These are phyloP conservation scores for Drosophila seguyi DNA, from an alignment of 1,140 invertebrate genomes.

Conservation along the genomic window DNA sequence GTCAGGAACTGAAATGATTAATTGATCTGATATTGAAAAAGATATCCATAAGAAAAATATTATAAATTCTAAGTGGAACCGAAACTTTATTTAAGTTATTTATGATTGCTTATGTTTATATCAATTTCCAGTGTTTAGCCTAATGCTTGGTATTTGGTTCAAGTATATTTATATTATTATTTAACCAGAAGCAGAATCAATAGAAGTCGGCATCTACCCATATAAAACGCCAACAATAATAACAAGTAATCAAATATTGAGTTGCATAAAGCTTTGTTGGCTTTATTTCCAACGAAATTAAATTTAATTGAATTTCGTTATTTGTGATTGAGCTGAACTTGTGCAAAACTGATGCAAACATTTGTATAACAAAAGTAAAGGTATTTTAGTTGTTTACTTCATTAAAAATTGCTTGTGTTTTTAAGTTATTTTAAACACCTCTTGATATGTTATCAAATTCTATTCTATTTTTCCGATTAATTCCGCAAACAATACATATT, in stretches of 20 bases:
- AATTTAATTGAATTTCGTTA: constrained; percentile 1
- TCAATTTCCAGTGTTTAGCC: too few relatives aligned
- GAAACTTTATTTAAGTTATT: too few relatives aligned
- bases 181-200: background rate
- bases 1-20: too few relatives aligned
- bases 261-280: background rate
- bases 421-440: background rate
- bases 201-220: background rate
- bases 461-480: background rate
- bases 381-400: background rate
- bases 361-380: background rate
- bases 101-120: background rate
- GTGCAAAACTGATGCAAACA: background rate
- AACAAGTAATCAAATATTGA: background rate
- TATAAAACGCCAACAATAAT: too few relatives aligned
- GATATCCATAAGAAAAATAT: too few relatives aligned
- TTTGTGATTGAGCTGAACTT: background rate
- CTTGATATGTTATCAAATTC: background rate
- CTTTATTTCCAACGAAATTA: constrained; percentile 6
- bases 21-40: background rate
- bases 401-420: background rate
- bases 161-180: too few relatives aligned
- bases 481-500: background rate
- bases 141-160: too few relatives aligned
- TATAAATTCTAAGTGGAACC: background rate